Evolutionary conservation across 2,888 invertebrate genomes (phyloP).

Genomic region (Phaedon cochleariae): DNA sequence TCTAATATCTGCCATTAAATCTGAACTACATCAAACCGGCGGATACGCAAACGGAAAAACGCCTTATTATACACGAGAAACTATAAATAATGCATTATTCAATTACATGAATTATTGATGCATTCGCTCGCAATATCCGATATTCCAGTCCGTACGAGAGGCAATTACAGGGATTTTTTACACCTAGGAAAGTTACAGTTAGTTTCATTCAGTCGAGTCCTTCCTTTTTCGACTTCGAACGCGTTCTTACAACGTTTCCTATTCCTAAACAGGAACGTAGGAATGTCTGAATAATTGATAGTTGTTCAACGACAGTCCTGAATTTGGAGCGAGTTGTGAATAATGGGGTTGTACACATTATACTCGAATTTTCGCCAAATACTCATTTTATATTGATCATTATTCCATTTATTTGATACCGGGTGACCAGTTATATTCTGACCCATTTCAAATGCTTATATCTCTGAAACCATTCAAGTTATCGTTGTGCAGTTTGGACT

Average conservation of each 20-base stretch:
- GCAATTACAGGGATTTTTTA: constrained; percentile 17
- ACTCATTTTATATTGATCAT: no score
- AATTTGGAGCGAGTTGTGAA: no score
- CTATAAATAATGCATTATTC: constrained; percentile 21
- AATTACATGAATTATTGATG: constrained; percentile 24
- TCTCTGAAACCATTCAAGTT: no score
- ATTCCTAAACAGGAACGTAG: constrained; percentile 8
- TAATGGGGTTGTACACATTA: no score
- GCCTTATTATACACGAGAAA: constrained; percentile 17
- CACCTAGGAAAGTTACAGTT: constrained; percentile 21
- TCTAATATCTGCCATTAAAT: not conserved
- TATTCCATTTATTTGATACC: no score
- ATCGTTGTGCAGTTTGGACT: no score
- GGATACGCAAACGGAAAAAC: constrained; percentile 10
- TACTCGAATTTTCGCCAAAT: no score
- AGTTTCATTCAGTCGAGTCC: constrained; percentile 8
- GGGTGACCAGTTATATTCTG: no score
- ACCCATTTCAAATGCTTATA: no score
- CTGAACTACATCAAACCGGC: not conserved
- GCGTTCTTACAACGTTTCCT: not conserved
- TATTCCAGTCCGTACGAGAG: constrained; percentile 4
- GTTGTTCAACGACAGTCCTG: not conserved
- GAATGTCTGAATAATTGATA: not conserved
- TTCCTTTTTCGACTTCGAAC: constrained; percentile 6
- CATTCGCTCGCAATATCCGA: constrained; percentile 16